Evolutionary conservation across 2,888 invertebrate species (phyloP).

Genomic region (Nysson spinosus): DNA sequence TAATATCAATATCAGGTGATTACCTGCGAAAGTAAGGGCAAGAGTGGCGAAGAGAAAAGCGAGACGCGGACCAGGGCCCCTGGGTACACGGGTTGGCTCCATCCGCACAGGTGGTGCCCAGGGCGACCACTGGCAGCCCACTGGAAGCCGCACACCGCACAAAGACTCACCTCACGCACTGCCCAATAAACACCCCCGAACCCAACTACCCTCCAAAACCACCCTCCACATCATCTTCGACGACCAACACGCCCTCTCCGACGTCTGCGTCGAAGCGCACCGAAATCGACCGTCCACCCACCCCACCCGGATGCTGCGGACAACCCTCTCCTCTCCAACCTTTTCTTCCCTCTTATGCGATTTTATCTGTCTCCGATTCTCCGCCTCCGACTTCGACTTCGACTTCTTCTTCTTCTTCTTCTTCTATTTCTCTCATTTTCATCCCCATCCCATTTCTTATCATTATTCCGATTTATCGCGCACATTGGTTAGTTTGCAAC

Average conservation of each 20-base stretch:
- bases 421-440: background rate
- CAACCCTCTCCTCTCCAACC: slow-evolving; percentile 25
- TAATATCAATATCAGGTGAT: too few species aligned
- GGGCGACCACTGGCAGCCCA: slow-evolving; percentile 62
- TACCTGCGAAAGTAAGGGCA: slow-evolving; percentile 72
- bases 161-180: slow-evolving; percentile 44
- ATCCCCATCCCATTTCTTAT: background rate
- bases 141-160: slow-evolving; percentile 44
- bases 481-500: background rate
- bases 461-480: background rate
- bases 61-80: slow-evolving; percentile 73
- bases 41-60: slow-evolving; percentile 77
- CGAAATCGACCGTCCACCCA: slow-evolving; percentile 57
- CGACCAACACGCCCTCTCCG: slow-evolving; percentile 57
- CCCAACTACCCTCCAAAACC: too few species aligned
- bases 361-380: background rate
- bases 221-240: too few species aligned
- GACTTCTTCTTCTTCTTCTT: background rate
- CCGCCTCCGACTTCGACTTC: background rate
- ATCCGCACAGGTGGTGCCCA: slow-evolving; percentile 68
- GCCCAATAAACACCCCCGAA: slow-evolving; percentile 38
- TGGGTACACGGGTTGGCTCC: slow-evolving; percentile 72
- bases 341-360: background rate
- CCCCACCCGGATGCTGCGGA: slow-evolving; percentile 59
- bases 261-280: slow-evolving; percentile 53